A percentile compares a stretch with the other conserved stretches of the same genome.
phyloP scores from a whole-genome alignment of 1,140 invertebrate species.

The Vanessa tameamea region DNA sequence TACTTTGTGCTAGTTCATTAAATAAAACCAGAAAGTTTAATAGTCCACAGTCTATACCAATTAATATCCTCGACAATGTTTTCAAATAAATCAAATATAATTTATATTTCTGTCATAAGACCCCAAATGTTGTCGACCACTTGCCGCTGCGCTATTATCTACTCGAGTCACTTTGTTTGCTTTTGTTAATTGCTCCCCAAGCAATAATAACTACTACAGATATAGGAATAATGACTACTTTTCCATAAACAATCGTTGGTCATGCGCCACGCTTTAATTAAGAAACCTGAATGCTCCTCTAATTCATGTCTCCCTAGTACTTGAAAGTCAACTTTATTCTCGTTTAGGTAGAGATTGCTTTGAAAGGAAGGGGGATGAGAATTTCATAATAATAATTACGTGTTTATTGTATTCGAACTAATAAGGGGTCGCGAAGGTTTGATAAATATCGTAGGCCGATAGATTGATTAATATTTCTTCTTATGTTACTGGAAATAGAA shows the following conservation, averaged over 20 bases:
- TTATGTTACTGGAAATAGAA: background rate
- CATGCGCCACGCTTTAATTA: constrained; percentile 48
- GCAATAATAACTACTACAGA: constrained; percentile 31
- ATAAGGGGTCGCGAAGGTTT: constrained; percentile 40
- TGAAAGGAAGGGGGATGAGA: constrained; percentile 2
- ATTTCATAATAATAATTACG: constrained; percentile 42
- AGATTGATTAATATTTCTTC: constrained; percentile 45
- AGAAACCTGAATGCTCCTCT: constrained; percentile 45
- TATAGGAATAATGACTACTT: constrained; percentile 24
- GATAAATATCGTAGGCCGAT: constrained; percentile 24
- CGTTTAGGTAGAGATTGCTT: constrained; percentile 33
- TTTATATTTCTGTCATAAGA: constrained; percentile 53
- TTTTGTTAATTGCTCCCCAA: constrained; percentile 23
- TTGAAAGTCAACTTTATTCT: constrained; percentile 55
- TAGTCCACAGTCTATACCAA: constrained; percentile 4
- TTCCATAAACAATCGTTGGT: constrained; percentile 23
- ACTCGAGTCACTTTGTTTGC: constrained; percentile 36
- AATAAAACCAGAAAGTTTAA: background rate
- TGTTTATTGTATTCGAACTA: constrained; percentile 52
- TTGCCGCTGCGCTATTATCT: constrained; percentile 52
- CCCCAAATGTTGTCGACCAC: constrained; percentile 56
- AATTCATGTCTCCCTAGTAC: constrained; percentile 47
- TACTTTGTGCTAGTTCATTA: background rate
- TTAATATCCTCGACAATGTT: constrained; percentile 14
- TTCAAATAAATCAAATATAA: constrained; percentile 47